Conservation (phyloP, 2,113 vertebrate species). For the Urocolius indicus region DNA sequence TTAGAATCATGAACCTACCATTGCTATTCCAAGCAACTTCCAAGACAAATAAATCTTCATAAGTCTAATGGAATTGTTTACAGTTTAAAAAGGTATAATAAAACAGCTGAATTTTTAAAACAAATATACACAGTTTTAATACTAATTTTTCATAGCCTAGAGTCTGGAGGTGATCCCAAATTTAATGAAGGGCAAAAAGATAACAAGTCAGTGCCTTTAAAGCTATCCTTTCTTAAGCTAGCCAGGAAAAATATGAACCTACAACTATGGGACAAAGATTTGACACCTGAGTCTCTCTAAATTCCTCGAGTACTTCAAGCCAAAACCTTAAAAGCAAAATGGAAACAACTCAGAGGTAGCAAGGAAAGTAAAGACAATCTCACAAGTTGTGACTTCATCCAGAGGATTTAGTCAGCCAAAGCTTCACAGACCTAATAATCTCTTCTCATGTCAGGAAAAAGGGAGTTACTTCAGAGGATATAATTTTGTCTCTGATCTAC, state of each 20-base stretch:
- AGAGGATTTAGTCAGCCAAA: neutral
- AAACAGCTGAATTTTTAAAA: neutral
- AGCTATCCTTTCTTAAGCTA: neutral
- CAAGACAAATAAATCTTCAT: neutral
- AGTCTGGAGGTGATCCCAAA: neutral
- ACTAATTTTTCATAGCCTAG: neutral
- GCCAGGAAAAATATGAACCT: neutral
- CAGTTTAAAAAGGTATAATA: neutral
- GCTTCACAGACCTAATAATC: neutral
- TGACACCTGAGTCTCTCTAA: neutral
- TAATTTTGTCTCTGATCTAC: neutral
- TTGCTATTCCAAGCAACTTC: neutral
- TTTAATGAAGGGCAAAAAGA: neutral
- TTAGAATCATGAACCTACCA: neutral
- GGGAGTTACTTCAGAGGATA: neutral
- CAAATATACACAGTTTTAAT: neutral
- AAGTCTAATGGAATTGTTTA: neutral
- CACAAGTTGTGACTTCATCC: neutral
- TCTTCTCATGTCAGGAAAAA: neutral
- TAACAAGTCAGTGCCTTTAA: neutral
- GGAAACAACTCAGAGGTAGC: neutral
- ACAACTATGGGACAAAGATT: neutral
- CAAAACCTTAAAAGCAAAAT: neutral
- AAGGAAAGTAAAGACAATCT: neutral
- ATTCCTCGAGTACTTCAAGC: neutral